Base-by-base conservation (phyloP, 2,113 vertebrate species). In the Copsychus sechellarum region DNA sequence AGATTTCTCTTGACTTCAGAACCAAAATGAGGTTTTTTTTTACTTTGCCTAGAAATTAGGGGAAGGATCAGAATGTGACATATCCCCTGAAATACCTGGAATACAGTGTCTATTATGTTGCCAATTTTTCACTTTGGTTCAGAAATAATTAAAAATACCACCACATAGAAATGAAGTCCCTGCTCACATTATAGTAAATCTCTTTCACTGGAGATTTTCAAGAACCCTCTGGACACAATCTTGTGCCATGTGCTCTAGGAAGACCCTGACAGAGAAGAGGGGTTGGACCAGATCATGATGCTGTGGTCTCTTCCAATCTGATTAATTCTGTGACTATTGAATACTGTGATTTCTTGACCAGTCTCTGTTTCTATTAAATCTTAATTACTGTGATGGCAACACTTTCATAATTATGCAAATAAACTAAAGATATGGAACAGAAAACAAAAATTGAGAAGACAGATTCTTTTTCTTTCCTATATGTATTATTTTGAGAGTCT, bases 201-300 rank as follows among this genome's bases (percentile, higher is more conserved):
- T 26, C 25, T 36, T 6, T 33, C 22, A 23, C 18, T 26, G n/a
- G 40, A 31, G 21, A 60, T 53, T 14, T 53, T 74, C 23, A 61
- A 76, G 47, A 61, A 26, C n/a, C 5, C 7, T 51, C n/a, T 36
- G 25, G 14, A 62, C 23, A 11, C 31, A 83, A 48, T 36, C 8
- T n/a, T 4, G 1, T 76, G 31, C 22, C 22, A 24, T 56, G 42
- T 69, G 25, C 12, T 70, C 40, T 24, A 48, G 31, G 34, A 77
- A 70, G 18, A 83, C 5, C 12, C 25, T 56, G 34, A 22, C 2
- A 33, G 25, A 69, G 14, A 25, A 54, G 19, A 36, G 17, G 76
- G n/a, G 8, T 34, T 61, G 54, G 21, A 54, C n/a, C 29, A 54
- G 3, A 23, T 19, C 11, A 45, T 6, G 11, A 9, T 1, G 0